A percentile compares a stretch with the other conserved stretches of the same genome.
Evolutionary conservation across 2,113 vertebrate species (phyloP).

Genomic region (Acrocephalus kingi): DNA sequence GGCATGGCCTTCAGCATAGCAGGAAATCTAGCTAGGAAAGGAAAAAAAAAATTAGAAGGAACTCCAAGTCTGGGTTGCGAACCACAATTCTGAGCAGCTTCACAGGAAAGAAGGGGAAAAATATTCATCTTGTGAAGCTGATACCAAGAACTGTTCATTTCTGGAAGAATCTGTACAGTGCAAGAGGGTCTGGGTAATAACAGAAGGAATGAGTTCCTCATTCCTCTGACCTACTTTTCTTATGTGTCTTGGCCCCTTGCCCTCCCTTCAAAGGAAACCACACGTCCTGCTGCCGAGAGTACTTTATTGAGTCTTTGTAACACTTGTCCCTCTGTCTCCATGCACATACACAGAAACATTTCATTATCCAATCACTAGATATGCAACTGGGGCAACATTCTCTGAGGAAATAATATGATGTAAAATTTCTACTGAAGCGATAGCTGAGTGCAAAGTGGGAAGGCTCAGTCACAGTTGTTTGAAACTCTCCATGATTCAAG

Average conservation of each 20-base stretch:
- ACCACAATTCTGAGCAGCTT: background rate
- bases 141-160: background rate
- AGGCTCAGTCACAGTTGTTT: background rate
- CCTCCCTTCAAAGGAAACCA: background rate
- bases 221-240: background rate
- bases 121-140: background rate
- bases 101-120: background rate
- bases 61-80: background rate
- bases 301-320: background rate
- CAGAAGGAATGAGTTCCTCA: background rate
- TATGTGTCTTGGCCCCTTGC: background rate
- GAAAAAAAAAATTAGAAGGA: background rate
- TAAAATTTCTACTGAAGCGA: background rate
- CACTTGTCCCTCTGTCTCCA: background rate
- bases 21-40: background rate
- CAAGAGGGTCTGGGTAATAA: background rate
- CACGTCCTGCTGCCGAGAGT: background rate
- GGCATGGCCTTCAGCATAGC: background rate
- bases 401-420: constrained; percentile 11
- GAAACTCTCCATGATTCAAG: background rate
- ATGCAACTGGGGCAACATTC: background rate
- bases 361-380: background rate
- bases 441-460: background rate
- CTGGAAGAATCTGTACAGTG: background rate
- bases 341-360: background rate